Percentiles rank a stretch among this genome's conserved stretches.
phyloP scores from a whole-genome alignment of 2,797 vertebrate genomes.

The Alca torda region DNA sequence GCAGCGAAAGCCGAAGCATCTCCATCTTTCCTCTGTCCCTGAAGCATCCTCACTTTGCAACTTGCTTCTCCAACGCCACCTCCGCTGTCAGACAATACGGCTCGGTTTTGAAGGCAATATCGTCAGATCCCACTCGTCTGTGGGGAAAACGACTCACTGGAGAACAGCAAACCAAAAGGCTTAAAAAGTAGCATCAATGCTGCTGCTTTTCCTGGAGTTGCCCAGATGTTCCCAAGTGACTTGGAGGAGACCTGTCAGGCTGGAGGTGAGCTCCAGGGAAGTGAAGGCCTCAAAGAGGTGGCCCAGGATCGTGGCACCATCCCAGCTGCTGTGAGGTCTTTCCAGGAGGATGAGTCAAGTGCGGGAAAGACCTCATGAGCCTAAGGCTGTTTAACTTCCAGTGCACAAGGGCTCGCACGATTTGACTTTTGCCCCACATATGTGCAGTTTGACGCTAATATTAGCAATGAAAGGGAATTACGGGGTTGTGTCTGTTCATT shows the following conservation, averaged over 20 bases:
- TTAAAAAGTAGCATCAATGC: neutral
- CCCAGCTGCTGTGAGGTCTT: neutral
- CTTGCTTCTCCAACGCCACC: neutral
- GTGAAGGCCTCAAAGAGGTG: neutral
- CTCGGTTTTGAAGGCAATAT: neutral
- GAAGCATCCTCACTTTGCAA: neutral
- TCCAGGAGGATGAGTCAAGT: neutral
- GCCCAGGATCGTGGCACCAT: accelerated
- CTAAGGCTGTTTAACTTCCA: neutral
- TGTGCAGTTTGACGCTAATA: accelerated
- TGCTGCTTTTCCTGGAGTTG: neutral
- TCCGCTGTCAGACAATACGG: neutral
- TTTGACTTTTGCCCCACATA: neutral
- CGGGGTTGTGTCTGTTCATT: accelerated
- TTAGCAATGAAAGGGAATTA: neutral
- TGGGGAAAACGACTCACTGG: neutral
- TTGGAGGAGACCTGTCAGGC: neutral
- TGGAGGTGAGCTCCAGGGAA: neutral
- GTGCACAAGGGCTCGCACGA: too few species aligned
- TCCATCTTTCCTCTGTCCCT: neutral
- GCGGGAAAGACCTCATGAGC: neutral
- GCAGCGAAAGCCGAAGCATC: neutral
- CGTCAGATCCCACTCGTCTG: neutral
- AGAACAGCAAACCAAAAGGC: neutral
- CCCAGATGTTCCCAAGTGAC: neutral